These are phyloP conservation scores for Lasioglossum albipes DNA, from an alignment of 1,140 invertebrate genomes.

Conservation along the genomic window DNA sequence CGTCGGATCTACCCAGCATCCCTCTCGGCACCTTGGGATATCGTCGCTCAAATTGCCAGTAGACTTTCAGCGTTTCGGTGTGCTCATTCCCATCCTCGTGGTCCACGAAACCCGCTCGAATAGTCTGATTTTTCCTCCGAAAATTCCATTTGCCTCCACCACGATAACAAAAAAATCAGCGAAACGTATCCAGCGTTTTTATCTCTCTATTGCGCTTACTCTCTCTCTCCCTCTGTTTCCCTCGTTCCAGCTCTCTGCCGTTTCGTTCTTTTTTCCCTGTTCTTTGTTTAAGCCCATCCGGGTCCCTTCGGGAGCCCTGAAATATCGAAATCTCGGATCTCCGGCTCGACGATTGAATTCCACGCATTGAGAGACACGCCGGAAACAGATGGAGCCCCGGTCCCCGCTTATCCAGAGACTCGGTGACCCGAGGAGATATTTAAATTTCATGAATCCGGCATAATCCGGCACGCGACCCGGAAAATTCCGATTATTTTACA, in stretches of 20 bases:
- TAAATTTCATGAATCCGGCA: slow-evolving; percentile 24
- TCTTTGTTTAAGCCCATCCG: no score
- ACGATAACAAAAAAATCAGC: no score
- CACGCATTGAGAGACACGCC: neutral
- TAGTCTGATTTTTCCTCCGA: no score
- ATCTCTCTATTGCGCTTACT: no score
- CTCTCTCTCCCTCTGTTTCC: no score
- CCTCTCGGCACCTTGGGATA: neutral
- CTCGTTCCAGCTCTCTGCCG: no score
- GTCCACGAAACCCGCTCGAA: no score
- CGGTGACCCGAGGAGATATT: slow-evolving; percentile 20
- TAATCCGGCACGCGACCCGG: neutral
- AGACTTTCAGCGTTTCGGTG: no score
- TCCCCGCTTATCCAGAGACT: neutral
- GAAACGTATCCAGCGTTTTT: no score
- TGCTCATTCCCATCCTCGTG: no score
- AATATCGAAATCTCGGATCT: neutral
- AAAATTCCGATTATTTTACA: slow-evolving; percentile 28
- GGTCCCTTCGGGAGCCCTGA: neutral
- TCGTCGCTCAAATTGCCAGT: neutral
- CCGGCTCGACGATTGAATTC: neutral
- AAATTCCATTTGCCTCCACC: no score
- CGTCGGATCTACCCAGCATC: slow-evolving; percentile 20
- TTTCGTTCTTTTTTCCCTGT: no score
- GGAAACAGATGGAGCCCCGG: neutral